These are phyloP conservation scores for Pluvianellus socialis DNA, from an alignment of 2,113 vertebrate genomes.

Conservation along the genomic window DNA sequence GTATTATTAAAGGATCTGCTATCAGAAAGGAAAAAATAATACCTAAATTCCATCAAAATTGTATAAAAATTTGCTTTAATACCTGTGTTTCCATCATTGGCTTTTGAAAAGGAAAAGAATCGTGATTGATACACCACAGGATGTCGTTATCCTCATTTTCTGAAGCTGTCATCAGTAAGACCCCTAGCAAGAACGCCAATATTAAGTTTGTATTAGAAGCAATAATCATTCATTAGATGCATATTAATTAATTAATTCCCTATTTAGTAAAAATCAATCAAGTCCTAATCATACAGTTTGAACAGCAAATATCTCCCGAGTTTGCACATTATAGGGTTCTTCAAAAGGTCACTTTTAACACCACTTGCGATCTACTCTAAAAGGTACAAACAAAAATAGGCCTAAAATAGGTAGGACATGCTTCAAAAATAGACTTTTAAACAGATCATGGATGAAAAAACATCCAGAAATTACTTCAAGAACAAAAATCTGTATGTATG, in stretches of 20 bases:
- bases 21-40: background rate
- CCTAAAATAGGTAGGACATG: background rate
- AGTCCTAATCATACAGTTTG: background rate
- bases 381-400: background rate
- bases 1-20: background rate
- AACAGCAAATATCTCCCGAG: background rate
- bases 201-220: background rate
- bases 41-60: background rate
- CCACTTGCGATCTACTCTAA: background rate
- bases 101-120: slow-evolving; percentile 96
- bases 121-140: slow-evolving; percentile 96
- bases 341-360: background rate
- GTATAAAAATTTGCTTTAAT: background rate
- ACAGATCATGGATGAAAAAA: background rate
- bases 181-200: slow-evolving; percentile 70
- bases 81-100: slow-evolving; percentile 98
- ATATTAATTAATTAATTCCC: background rate
- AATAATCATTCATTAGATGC: background rate
- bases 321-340: background rate
- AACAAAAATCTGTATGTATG: background rate
- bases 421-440: background rate
- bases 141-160: slow-evolving; percentile 83
- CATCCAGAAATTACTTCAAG: background rate
- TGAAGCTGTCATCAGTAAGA: slow-evolving; percentile 92
- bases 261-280: background rate